Percentiles rank a stretch among this genome's conserved stretches.
phyloP scores from a whole-genome alignment of 2,113 vertebrate species.

The Nycticebus coucang region DNA sequence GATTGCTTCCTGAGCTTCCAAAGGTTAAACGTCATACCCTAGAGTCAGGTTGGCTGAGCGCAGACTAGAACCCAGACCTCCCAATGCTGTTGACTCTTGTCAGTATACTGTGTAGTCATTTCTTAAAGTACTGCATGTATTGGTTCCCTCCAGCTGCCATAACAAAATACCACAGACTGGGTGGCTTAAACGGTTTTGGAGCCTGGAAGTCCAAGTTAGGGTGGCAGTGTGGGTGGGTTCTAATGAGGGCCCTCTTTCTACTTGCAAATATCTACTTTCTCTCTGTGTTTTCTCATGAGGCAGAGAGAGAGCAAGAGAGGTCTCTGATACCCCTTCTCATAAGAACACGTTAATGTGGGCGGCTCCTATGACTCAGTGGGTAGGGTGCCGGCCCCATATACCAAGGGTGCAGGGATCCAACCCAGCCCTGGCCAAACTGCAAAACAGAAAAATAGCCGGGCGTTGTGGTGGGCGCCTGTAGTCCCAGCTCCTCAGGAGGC shows the following conservation, averaged over 20 bases:
- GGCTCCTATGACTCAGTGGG: no score
- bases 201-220: neutral
- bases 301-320: neutral
- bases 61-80: neutral
- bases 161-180: neutral
- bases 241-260: neutral
- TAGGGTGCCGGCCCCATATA: no score
- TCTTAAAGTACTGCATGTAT: neutral
- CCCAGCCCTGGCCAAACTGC: no score
- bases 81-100: neutral
- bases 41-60: neutral
- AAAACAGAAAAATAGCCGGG: no score
- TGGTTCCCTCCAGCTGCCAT: neutral
- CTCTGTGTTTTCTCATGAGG: neutral
- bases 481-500: no score
- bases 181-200: neutral
- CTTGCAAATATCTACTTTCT: neutral
- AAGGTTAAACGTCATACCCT: neutral
- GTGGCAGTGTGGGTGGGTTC: neutral
- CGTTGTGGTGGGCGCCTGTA: no score
- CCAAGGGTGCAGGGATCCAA: no score
- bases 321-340: neutral
- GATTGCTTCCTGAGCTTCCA: neutral
- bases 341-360: neutral
- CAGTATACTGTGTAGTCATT: neutral